A percentile compares a stretch with the other conserved stretches of the same genome.
Conservation (phyloP, 2,888 invertebrate species). For the Elysia crispata region DNA sequence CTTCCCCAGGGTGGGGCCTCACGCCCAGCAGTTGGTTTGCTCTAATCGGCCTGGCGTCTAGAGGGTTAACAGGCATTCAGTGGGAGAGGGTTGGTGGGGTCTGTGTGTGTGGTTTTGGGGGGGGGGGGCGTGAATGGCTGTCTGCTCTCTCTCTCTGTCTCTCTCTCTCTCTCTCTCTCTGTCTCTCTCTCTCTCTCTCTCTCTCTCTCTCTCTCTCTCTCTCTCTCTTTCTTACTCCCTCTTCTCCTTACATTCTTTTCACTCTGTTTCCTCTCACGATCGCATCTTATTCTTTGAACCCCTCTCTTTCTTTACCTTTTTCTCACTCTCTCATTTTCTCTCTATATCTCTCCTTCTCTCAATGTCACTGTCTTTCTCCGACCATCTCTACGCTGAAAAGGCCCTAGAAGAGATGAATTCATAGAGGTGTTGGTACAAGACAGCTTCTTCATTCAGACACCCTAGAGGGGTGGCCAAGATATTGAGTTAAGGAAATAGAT, state of each 20-base stretch:
- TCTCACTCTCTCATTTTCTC: too few relatives aligned
- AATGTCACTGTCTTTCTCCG: conserved; percentile 11
- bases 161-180: background rate
- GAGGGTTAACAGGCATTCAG: too few relatives aligned
- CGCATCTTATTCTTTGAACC: conserved; percentile 20
- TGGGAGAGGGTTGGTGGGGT: too few relatives aligned
- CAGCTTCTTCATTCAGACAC: too few relatives aligned
- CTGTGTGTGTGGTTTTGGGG: background rate
- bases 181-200: conserved; percentile 1
- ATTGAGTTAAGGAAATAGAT: too few relatives aligned
- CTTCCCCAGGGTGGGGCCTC: background rate
- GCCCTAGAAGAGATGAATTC: too few relatives aligned
- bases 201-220: background rate
- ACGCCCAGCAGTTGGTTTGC: too few relatives aligned
- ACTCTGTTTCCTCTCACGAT: background rate
- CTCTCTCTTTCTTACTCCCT: conserved; percentile 16
- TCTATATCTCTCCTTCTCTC: conserved; percentile 26
- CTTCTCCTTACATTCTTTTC: background rate
- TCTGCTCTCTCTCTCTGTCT: conserved; percentile 29
- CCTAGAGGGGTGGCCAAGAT: too few relatives aligned
- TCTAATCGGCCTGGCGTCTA: too few relatives aligned
- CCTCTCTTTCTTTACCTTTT: conserved; percentile 23
- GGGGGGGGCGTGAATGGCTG: background rate
- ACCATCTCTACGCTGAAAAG: background rate
- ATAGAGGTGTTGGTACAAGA: too few relatives aligned